A percentile compares a stretch with the other conserved stretches of the same genome.
These are phyloP conservation scores for Trissoscelio sp. DNA, from an alignment of 2,888 invertebrate species.

Conservation along the genomic window DNA sequence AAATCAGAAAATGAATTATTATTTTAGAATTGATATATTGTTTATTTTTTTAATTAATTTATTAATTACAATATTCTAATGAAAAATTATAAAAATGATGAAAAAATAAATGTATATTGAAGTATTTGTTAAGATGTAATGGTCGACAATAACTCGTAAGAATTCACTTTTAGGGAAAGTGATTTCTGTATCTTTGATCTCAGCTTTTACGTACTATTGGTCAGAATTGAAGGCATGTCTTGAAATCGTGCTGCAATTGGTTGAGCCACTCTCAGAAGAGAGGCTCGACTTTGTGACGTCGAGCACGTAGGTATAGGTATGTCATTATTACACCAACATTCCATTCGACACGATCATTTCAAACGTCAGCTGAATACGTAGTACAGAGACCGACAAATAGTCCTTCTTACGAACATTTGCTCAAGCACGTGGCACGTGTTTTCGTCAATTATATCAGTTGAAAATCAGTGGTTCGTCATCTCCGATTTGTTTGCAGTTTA, in stretches of 20 bases:
- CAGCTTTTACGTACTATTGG: slow-evolving; percentile 33
- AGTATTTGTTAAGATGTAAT: not conserved
- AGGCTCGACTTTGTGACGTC: slow-evolving; percentile 57
- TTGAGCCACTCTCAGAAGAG: slow-evolving; percentile 19
- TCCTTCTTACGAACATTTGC: slow-evolving; percentile 24
- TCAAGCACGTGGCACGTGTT: slow-evolving; percentile 13
- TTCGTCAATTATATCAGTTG: slow-evolving; percentile 4
- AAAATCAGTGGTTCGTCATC: not conserved
- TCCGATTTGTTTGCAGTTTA: not conserved
- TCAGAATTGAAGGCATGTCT: slow-evolving; percentile 38
- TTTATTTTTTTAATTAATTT: too few relatives aligned
- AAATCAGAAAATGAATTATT: too few relatives aligned
- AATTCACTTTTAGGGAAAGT: slow-evolving; percentile 56
- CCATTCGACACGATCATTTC: slow-evolving; percentile 45
- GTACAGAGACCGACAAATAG: too few relatives aligned
- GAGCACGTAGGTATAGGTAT: slow-evolving; percentile 16
- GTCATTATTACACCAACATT: slow-evolving; percentile 48
- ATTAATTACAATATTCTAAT: too few relatives aligned
- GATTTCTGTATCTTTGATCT: slow-evolving; percentile 15
- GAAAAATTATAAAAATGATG: not conserved
- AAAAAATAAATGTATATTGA: not conserved
- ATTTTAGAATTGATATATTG: too few relatives aligned
- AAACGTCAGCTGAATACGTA: slow-evolving; percentile 31
- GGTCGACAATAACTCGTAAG: slow-evolving; percentile 16
- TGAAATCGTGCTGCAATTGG: slow-evolving; percentile 37